Evolutionary conservation across 2,888 invertebrate species (phyloP).

Genomic region (Sisyra terminalis): DNA sequence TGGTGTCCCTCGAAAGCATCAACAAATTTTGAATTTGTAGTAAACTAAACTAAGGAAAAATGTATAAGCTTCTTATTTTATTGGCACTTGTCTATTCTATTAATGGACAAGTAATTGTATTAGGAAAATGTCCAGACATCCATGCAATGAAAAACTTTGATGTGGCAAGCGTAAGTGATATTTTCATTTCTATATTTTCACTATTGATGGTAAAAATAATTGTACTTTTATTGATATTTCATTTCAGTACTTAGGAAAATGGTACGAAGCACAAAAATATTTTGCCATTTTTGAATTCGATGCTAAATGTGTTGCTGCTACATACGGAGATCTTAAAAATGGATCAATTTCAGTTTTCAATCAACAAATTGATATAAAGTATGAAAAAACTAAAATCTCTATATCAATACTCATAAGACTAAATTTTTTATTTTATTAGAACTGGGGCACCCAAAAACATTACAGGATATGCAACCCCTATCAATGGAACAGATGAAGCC

Average conservation of each 20-base stretch:
- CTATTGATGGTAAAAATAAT: too few species aligned
- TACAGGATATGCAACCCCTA: slow-evolving; percentile 35
- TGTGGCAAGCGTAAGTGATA: too few species aligned
- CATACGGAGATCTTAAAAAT: slow-evolving; percentile 34
- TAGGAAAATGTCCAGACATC: too few species aligned
- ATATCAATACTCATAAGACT: not conserved
- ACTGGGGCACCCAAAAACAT: slow-evolving; percentile 37
- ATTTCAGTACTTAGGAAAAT: slow-evolving; percentile 53
- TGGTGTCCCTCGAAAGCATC: too few species aligned
- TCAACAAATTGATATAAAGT: slow-evolving; percentile 28
- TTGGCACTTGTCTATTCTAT: too few species aligned
- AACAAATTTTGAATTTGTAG: too few species aligned
- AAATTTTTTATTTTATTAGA: slow-evolving; percentile 26
- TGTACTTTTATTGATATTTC: slow-evolving; percentile 6
- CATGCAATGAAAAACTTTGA: too few species aligned
- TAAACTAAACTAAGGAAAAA: too few species aligned
- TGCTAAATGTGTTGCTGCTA: slow-evolving; percentile 56
- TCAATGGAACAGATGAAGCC: slow-evolving; percentile 34
- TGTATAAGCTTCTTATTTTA: too few species aligned
- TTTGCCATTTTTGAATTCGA: slow-evolving; percentile 59
- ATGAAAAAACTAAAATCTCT: slow-evolving; percentile 17
- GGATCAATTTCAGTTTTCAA: slow-evolving; percentile 27
- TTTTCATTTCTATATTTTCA: too few species aligned
- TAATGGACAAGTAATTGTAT: too few species aligned
- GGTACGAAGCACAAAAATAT: slow-evolving; percentile 65